phyloP scores from a whole-genome alignment of 35 echinoderm and acorn worm genomes.

The Anneissia japonica region DNA sequence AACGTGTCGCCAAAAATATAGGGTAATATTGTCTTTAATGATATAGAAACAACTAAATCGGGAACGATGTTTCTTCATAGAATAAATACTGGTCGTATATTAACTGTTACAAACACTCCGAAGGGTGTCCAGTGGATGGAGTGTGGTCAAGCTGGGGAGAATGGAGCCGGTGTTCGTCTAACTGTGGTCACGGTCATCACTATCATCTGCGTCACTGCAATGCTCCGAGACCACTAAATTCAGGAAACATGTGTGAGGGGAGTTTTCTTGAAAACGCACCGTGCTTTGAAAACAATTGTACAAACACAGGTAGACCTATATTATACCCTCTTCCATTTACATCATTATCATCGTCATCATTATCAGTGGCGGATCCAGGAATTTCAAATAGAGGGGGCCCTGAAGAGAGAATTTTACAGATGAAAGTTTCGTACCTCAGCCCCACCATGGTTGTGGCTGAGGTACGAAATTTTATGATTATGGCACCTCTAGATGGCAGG shows the following conservation, averaged over 20 bases:
- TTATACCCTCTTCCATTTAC: no score
- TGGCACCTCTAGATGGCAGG: no score
- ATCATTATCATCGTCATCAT: no score
- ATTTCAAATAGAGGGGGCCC: no score
- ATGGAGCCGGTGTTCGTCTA: slow-evolving; percentile 82
- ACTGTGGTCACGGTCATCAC: slow-evolving; percentile 62
- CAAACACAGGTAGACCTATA: slow-evolving; percentile 45
- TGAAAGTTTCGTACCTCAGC: no score
- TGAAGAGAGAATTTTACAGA: no score
- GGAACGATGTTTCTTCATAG: slow-evolving; percentile 55
- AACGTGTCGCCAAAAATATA: no score
- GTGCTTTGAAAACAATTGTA: slow-evolving; percentile 71
- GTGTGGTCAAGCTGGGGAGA: slow-evolving; percentile 37
- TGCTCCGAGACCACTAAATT: slow-evolving; percentile 52
- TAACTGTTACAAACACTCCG: slow-evolving; percentile 71
- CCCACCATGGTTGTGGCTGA: no score
- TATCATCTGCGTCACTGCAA: slow-evolving; percentile 54
- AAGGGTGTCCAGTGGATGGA: slow-evolving; percentile 86
- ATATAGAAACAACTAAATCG: no score
- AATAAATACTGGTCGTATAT: slow-evolving; percentile 77
- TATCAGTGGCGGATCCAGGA: no score
- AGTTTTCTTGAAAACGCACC: slow-evolving; percentile 27
- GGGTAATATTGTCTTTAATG: no score
- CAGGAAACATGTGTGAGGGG: slow-evolving; percentile 48
- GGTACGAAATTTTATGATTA: no score